Evolutionary conservation across 2,797 vertebrate species (phyloP).

Genomic region (Todus mexicanus): DNA sequence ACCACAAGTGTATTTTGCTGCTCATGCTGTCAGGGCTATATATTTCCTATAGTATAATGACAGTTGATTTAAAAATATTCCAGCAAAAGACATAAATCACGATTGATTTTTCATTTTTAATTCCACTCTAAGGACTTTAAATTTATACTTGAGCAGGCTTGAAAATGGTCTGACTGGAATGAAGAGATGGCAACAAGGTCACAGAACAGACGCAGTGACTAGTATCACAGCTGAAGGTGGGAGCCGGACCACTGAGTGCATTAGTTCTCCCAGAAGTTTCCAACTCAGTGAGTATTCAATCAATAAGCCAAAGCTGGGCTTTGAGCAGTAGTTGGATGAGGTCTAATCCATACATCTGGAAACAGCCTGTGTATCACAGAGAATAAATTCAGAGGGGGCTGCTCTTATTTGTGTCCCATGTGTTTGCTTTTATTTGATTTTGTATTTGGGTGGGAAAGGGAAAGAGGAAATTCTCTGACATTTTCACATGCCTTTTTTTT

Average conservation of each 20-base stretch:
- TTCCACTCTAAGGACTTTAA: background rate
- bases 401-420: slow-evolving; percentile 35
- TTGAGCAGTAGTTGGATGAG: slow-evolving; percentile 12
- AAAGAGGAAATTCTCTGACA: slow-evolving; percentile 54
- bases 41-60: background rate
- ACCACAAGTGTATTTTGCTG: background rate
- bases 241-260: background rate
- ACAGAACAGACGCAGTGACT: background rate
- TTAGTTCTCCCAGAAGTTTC: background rate
- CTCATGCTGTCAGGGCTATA: background rate
- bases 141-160: background rate
- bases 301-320: background rate
- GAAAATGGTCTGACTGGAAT: background rate
- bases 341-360: slow-evolving; percentile 47
- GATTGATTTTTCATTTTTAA: background rate
- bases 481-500: slow-evolving; percentile 59
- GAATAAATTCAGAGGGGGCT: background rate
- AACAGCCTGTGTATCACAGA: slow-evolving; percentile 4
- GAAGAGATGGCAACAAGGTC: background rate
- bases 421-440: slow-evolving; percentile 66
- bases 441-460: slow-evolving; percentile 56
- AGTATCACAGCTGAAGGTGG: background rate
- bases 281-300: background rate
- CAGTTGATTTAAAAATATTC: background rate
- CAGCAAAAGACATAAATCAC: background rate